Base-by-base conservation (phyloP, 2,888 invertebrate species). In the Eustalomyia histrio region DNA sequence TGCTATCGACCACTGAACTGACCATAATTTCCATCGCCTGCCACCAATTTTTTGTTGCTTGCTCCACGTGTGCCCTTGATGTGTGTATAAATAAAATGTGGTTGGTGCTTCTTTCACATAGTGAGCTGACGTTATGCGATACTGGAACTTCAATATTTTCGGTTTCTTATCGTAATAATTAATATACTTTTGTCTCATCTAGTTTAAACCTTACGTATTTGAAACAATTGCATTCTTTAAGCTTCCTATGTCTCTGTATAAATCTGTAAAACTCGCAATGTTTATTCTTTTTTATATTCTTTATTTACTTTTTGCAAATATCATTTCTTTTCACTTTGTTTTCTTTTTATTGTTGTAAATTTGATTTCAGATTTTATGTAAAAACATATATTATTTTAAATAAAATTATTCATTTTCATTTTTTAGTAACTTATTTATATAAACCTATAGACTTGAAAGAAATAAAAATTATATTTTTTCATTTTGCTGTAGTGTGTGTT, bases 71-170 rank as follows among this genome's bases (percentile, higher is more conserved):
- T 33, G 10, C 14, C 47, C 18, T n/a, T 14, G 43, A 47, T 47
- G 43, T 47, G 7, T 29, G 29, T 7, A 29, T 1, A 58, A 9
- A 12, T 29, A 3, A 53, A 43, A 16, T 53, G 29, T 55, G 18
- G 17, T 53, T 29, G 47, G 35, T 60, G 33, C 29, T 12, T 43
- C 9, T 47, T 43, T 52, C 9, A 58, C 47, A 60, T 69, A 88
- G 88, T 83, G 88, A 88, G 85, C 85, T 88, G 88, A 89, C 89
- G 16, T 83, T 88, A 58, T 85, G 86, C 74, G 89, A 88, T 65
- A 88, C 86, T 83, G 87, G 86, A 82, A 85, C 83, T 83, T 84
- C 87, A 29, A 84, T 86, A 83, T 86, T 80, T 80, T 84, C 87
- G 52, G 84, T 87, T 76, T 80, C 84, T 72, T 79, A 83, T 76